phyloP scores from a whole-genome alignment of 2,797 vertebrate species.

The Aotus griseimembra region DNA sequence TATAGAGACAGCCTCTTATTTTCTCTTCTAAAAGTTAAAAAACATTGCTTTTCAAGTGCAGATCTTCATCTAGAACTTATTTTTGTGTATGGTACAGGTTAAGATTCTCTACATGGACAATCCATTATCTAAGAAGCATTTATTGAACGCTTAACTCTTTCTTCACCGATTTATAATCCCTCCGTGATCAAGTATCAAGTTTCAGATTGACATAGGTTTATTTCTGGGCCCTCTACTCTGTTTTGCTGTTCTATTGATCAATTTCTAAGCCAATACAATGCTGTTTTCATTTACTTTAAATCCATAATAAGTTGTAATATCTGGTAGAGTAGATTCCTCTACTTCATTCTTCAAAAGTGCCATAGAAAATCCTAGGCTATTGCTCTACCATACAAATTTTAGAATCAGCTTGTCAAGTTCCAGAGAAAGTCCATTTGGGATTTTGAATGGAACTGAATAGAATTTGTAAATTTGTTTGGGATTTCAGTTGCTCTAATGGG shows the following conservation, averaged over 20 bases:
- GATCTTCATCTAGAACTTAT: neutral
- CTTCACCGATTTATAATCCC: neutral
- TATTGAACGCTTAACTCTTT: neutral
- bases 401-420: neutral
- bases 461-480: conserved; percentile 26
- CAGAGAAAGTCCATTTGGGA: neutral
- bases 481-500: neutral
- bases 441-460: conserved; percentile 14
- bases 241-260: neutral
- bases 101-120: neutral
- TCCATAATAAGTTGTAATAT: neutral
- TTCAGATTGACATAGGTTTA: neutral
- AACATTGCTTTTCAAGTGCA: neutral
- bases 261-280: neutral
- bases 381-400: neutral
- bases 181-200: neutral
- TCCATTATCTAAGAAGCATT: neutral
- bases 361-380: neutral
- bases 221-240: neutral
- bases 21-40: conserved; percentile 25
- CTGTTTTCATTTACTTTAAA: neutral
- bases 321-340: neutral
- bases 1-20: neutral
- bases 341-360: neutral
- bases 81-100: neutral